Evolutionary conservation across 2,888 invertebrate species (phyloP).

Genomic region (Acanthosepion esculentum): DNA sequence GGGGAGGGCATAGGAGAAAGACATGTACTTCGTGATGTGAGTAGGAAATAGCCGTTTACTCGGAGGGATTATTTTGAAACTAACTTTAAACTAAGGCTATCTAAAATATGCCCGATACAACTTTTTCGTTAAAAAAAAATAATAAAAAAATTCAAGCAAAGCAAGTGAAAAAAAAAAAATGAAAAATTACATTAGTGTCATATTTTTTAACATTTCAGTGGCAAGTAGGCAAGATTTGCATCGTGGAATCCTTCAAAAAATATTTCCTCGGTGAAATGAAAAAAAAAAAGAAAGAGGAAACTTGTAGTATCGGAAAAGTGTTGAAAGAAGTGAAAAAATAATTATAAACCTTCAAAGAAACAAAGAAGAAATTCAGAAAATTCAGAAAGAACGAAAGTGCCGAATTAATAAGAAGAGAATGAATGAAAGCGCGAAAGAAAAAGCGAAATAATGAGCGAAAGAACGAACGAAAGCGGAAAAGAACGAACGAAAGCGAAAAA

Average conservation of each 20-base stretch:
- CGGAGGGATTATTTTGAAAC: background rate
- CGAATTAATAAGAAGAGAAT: too few species aligned
- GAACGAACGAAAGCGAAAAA: too few species aligned
- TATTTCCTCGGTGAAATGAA: background rate
- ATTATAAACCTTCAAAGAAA: too few species aligned
- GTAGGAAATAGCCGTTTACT: constrained; percentile 21
- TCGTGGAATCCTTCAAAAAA: background rate
- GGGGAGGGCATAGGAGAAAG: background rate
- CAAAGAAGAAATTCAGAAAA: too few species aligned
- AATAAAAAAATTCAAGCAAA: background rate
- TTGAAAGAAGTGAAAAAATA: too few species aligned
- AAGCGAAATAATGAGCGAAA: too few species aligned
- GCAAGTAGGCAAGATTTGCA: background rate
- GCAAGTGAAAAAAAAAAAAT: background rate
- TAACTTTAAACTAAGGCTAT: constrained; percentile 8
- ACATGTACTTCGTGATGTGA: constrained; percentile 4
- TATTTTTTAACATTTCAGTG: background rate
- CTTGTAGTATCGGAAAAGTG: too few species aligned
- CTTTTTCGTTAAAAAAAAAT: background rate
- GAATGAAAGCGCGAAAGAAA: too few species aligned
- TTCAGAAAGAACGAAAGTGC: too few species aligned
- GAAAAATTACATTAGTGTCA: background rate
- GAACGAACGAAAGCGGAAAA: too few species aligned
- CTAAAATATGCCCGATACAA: background rate
- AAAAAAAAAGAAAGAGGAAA: background rate